These are phyloP conservation scores for Stichopus horrens DNA, from an alignment of 53 echinoderm and acorn worm species.

Conservation along the genomic window DNA sequence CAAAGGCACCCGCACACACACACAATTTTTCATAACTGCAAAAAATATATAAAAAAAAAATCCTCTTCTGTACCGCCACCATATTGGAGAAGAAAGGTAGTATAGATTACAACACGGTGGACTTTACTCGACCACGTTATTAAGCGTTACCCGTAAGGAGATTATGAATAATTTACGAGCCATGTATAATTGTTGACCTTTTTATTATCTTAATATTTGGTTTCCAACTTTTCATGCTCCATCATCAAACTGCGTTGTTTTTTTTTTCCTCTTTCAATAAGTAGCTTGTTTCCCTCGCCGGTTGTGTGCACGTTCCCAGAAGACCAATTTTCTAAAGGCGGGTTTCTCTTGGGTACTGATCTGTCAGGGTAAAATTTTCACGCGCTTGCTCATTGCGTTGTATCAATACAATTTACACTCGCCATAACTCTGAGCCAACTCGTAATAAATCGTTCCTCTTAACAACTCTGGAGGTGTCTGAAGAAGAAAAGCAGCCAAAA, in stretches of 20 bases:
- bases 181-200: background rate
- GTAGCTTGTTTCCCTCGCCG: background rate
- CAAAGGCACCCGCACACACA: too few species aligned
- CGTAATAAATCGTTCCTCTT: conserved; percentile 8
- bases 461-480: conserved; percentile 28
- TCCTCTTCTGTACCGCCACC: too few species aligned
- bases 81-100: too few species aligned
- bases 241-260: conserved; percentile 2
- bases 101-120: too few species aligned
- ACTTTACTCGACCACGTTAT: too few species aligned
- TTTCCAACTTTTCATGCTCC: background rate
- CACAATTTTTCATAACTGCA: too few species aligned
- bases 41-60: too few species aligned
- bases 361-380: background rate
- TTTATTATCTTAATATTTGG: conserved; percentile 7
- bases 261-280: background rate
- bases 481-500: conserved; percentile 11
- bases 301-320: background rate
- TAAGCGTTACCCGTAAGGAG: too few species aligned
- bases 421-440: conserved; percentile 6
- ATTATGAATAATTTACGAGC: conserved; percentile 9
- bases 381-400: background rate
- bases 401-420: conserved; percentile 16
- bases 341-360: conserved; percentile 19
- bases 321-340: conserved; percentile 24